These are phyloP conservation scores for Habropoda laboriosa DNA, from an alignment of 1,140 invertebrate genomes.

Conservation along the genomic window DNA sequence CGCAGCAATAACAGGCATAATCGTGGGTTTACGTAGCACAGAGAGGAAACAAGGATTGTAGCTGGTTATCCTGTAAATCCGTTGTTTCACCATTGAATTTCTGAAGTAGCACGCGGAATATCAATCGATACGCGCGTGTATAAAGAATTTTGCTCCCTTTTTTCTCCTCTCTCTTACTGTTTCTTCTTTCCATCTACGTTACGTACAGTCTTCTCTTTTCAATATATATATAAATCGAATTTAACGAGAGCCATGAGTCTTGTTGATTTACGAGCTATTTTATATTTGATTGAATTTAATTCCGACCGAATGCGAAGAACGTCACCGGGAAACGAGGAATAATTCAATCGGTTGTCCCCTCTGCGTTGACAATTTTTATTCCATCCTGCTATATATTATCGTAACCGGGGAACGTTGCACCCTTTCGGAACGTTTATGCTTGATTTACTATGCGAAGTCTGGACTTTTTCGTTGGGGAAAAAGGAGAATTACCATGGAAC, in stretches of 20 bases:
- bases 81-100: background rate
- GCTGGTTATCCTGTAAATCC: background rate
- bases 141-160: background rate
- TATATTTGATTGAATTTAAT: slow-evolving; percentile 39
- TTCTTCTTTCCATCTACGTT: background rate
- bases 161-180: background rate
- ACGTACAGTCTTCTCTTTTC: background rate
- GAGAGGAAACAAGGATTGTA: background rate
- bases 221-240: background rate
- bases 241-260: background rate
- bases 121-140: too few relatives aligned
- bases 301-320: slow-evolving; percentile 8
- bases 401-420: too few relatives aligned
- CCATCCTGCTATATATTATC: background rate
- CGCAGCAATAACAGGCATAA: background rate
- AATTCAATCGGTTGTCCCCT: slow-evolving; percentile 25
- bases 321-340: slow-evolving; percentile 22
- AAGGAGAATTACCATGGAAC: too few relatives aligned
- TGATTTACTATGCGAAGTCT: background rate
- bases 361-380: slow-evolving; percentile 19
- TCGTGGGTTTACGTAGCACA: background rate
- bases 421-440: background rate
- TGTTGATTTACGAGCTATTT: slow-evolving; percentile 27
- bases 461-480: too few relatives aligned
- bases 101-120: too few relatives aligned